Conservation (phyloP, 2,113 vertebrate species). For the Sinocyclocheilus grahami region DNA sequence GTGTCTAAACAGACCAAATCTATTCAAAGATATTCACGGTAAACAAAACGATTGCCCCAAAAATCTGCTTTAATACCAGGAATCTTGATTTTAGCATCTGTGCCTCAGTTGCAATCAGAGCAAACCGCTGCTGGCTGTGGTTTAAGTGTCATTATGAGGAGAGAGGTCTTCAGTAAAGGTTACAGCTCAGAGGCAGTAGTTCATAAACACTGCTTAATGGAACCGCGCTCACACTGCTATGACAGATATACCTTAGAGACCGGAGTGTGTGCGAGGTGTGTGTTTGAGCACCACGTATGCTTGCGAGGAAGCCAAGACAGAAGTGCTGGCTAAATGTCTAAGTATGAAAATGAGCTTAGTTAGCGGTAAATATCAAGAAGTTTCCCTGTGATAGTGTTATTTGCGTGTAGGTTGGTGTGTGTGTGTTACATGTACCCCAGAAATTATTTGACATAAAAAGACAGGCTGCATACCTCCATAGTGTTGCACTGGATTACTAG, state of each 20-base stretch:
- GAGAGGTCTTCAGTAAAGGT: conserved; percentile 37
- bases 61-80: background rate
- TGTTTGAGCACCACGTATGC: background rate
- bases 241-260: conserved; percentile 30
- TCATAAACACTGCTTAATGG: conserved; percentile 45
- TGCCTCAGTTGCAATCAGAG: conserved; percentile 1
- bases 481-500: conserved; percentile 48
- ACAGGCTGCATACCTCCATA: conserved; percentile 34
- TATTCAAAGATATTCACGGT: background rate
- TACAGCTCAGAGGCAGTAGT: conserved; percentile 34
- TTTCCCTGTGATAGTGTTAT: conserved; percentile 28
- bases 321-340: background rate
- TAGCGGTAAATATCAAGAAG: conserved; percentile 1
- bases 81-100: conserved; percentile 7
- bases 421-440: conserved; percentile 3
- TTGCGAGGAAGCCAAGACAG: background rate
- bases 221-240: background rate
- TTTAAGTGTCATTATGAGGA: conserved; percentile 35
- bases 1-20: background rate
- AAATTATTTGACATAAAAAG: conserved; percentile 32
- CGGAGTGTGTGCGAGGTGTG: conserved; percentile 7
- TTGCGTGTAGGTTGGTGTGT: background rate
- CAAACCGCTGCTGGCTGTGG: conserved; percentile 10
- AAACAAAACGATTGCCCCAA: background rate
- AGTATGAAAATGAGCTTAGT: conserved; percentile 16